phyloP scores from a whole-genome alignment of 2,113 vertebrate species.

The Xyliphius kryptos region DNA sequence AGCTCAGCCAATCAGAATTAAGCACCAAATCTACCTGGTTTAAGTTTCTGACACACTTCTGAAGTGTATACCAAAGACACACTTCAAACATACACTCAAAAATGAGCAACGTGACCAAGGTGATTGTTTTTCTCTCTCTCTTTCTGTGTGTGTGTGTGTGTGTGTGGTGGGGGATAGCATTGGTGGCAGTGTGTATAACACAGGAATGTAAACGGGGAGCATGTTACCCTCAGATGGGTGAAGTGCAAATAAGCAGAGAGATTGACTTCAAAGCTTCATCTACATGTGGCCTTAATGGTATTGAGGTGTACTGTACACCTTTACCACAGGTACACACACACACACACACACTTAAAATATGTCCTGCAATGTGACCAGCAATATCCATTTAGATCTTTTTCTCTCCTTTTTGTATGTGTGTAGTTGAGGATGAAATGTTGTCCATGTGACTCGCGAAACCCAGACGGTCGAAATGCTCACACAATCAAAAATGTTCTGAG shows the following conservation, averaged over 20 bases:
- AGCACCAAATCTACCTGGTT: no score
- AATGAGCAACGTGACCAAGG: no score
- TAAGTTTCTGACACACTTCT: no score
- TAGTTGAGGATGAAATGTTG: constrained; percentile 87
- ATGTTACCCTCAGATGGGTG: constrained; percentile 74
- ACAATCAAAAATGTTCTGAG: constrained; percentile 70
- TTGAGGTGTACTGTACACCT: constrained; percentile 82
- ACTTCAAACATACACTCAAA: no score
- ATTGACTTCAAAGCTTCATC: constrained; percentile 74
- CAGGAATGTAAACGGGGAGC: constrained; percentile 76
- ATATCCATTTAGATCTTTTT: no score
- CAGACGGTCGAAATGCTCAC: constrained; percentile 66
- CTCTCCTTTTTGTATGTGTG: constrained; percentile 11
- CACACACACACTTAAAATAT: constrained; percentile 11
- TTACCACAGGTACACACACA: constrained; percentile 69
- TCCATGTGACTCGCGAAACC: constrained; percentile 81
- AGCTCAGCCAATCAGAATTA: no score
- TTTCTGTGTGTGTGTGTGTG: not conserved
- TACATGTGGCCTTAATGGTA: constrained; percentile 78
- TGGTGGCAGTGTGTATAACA: constrained; percentile 44
- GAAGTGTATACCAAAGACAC: no score
- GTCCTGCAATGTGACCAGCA: no score
- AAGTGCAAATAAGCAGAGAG: constrained; percentile 76
- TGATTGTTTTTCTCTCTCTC: no score
- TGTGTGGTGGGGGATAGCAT: constrained; percentile 63